phyloP scores from a whole-genome alignment of 2,888 invertebrate species.

The Agrochola lota region DNA sequence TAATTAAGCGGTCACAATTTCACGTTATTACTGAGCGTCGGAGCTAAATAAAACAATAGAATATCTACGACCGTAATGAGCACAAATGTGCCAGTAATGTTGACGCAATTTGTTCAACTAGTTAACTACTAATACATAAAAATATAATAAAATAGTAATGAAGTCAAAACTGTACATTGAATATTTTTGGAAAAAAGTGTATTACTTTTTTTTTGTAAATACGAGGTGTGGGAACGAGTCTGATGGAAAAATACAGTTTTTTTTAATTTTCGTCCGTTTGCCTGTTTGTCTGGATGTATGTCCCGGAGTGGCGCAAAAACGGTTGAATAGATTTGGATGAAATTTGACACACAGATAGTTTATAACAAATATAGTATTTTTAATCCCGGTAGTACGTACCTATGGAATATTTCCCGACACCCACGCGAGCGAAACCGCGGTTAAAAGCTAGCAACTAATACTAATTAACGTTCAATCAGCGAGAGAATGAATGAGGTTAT shows the following conservation, averaged over 20 bases:
- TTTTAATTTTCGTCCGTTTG: background rate
- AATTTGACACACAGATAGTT: background rate
- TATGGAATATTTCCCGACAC: too few relatives aligned
- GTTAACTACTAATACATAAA: too few relatives aligned
- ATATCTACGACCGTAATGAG: conserved; percentile 46
- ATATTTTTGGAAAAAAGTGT: too few relatives aligned
- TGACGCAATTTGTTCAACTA: conserved; percentile 52
- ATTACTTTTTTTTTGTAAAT: too few relatives aligned
- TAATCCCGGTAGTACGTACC: background rate
- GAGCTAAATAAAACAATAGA: conserved; percentile 58
- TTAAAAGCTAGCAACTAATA: conserved; percentile 1
- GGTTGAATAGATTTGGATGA: background rate
- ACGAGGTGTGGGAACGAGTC: too few relatives aligned
- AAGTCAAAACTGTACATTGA: too few relatives aligned
- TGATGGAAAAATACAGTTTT: too few relatives aligned
- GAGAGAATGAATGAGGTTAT: background rate
- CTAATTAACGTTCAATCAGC: conserved; percentile 21
- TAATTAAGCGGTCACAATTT: conserved; percentile 57
- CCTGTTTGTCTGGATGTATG: background rate
- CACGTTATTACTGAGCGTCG: conserved; percentile 52
- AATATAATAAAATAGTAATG: too few relatives aligned
- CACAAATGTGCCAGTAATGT: conserved; percentile 62
- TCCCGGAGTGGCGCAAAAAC: background rate
- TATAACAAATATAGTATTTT: background rate
- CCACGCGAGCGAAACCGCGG: too few relatives aligned